Base-by-base conservation (phyloP, 2,797 vertebrate genomes). In the Ctenopoma kingsleyae region DNA sequence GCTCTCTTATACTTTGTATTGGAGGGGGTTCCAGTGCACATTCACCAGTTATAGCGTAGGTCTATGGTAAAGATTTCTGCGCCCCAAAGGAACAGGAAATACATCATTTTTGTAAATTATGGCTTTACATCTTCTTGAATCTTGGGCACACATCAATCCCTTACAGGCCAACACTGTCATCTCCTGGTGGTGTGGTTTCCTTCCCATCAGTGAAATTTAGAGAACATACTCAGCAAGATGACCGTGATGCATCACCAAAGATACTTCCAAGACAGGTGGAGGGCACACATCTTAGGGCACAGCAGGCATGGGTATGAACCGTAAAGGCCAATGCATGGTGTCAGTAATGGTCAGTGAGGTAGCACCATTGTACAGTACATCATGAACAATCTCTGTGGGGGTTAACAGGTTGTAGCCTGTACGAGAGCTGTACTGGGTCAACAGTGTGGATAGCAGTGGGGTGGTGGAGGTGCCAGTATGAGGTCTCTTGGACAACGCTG, bases 401-500 rank as follows among this genome's bases (percentile, higher is more conserved):
- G 30, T 44, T 44, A 53, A 44, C 46, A 61, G 58, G 65, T 70
- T 52, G 44, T 0, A 12, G 23, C 32, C 53, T 22, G 27, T 40
- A 22, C 25, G 17, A 0, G 44, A 20, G 46, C 54, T 61, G 36
- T 56, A 47, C 41, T 8, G 48, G 75, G 57, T 72, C 65, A 56
- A 62, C 59, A 55, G 52, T 15, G 22, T 20, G 22, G 69, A 40
- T 53, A 65, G 44, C 57, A 38, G 22, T 10, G 38, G 17, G 62
- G 20, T 8, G 52, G n/a, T 41, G 38, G 50, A 44, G 40, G 50
- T 38, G 59, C 65, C 66, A 57, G 65, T 65, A 54, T 32, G 67
- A 67, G 76, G 54, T 20, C 75, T 76, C 68, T 74, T 61, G 59
- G 74, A 72, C 59, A 74, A 79, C 54, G 47, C 32, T 0, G 59